phyloP scores from a whole-genome alignment of 2,797 vertebrate genomes.

The Molossus alvarezi region DNA sequence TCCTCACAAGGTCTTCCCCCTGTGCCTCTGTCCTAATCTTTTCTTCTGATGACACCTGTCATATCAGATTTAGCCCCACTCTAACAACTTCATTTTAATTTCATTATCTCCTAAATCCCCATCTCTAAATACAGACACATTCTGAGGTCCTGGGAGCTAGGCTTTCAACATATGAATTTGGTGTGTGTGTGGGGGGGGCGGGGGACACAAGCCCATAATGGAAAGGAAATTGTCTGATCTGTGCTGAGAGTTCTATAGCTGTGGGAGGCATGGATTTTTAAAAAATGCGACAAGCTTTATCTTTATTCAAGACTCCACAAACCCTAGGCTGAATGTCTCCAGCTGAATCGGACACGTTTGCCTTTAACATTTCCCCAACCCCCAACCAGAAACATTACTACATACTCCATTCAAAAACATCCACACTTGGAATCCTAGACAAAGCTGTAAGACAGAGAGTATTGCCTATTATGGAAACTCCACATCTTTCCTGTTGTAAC shows the following conservation, averaged over 20 bases:
- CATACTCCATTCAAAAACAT: slow-evolving; percentile 7
- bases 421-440: background rate
- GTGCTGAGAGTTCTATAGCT: background rate
- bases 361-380: background rate
- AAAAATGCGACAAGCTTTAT: background rate
- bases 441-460: background rate
- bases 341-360: background rate
- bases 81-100: background rate
- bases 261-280: background rate
- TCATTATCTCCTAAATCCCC: slow-evolving; percentile 2
- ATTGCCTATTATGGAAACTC: background rate
- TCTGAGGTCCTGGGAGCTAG: background rate
- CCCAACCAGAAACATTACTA: slow-evolving; percentile 26
- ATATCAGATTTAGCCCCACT: background rate
- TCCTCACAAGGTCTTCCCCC: background rate
- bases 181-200: no score
- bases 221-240: background rate
- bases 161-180: background rate
- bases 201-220: background rate
- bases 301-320: background rate
- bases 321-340: background rate
- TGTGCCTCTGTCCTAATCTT: background rate
- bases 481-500: background rate
- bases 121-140: background rate
- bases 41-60: background rate